Conservation (phyloP, 2,113 vertebrate species). For the Hucho hucho region DNA sequence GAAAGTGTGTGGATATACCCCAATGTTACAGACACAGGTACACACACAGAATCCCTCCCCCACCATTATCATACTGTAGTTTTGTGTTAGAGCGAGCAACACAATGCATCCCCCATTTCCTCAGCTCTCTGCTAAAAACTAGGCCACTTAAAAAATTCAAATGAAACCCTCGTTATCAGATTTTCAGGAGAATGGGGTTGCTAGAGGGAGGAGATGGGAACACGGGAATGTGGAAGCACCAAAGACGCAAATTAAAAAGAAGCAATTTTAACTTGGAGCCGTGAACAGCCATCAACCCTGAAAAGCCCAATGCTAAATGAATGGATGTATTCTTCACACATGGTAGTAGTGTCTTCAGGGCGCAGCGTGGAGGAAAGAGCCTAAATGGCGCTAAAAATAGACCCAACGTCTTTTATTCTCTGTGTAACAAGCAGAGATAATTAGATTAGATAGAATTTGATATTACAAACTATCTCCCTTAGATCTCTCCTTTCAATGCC, state of each 20-base stretch:
- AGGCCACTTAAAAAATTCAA: slow-evolving; percentile 9
- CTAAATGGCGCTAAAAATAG: slow-evolving; percentile 56
- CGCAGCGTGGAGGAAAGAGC: slow-evolving; percentile 18
- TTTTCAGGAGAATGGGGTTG: slow-evolving; percentile 13
- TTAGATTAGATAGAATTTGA: slow-evolving; percentile 39
- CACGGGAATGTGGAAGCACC: background rate
- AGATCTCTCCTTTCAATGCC: slow-evolving; percentile 24
- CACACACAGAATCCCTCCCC: background rate
- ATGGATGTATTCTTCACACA: slow-evolving; percentile 9
- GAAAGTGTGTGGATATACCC: background rate
- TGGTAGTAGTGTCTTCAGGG: slow-evolving; percentile 15
- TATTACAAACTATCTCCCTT: slow-evolving; percentile 27
- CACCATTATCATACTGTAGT: background rate
- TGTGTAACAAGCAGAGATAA: slow-evolving; percentile 30
- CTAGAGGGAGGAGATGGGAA: background rate
- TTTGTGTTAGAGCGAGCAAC: background rate
- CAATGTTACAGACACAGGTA: background rate
- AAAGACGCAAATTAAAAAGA: slow-evolving; percentile 45
- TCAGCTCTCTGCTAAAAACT: slow-evolving; percentile 19
- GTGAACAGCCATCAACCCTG: slow-evolving; percentile 18
- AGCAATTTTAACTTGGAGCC: slow-evolving; percentile 27
- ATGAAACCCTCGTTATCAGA: slow-evolving; percentile 24
- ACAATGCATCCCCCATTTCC: background rate
- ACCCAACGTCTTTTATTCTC: slow-evolving; percentile 17
- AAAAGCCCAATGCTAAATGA: slow-evolving; percentile 38